Base-by-base conservation (phyloP, 92 coral and sea anemone genomes). In the Parazoanthus darwini region DNA sequence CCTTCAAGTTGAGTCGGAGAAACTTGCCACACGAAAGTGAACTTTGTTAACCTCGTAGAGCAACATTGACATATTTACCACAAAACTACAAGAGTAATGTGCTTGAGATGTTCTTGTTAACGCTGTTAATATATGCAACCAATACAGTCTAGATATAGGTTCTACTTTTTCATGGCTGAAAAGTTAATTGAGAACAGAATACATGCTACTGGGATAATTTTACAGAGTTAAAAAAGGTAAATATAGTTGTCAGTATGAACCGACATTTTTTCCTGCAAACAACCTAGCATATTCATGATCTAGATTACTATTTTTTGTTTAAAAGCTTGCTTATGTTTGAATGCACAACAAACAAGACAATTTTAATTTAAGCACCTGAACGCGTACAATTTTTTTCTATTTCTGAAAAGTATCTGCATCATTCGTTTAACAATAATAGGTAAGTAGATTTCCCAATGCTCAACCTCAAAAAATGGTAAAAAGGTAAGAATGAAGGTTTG, bases 1-100 rank as follows among this genome's bases (percentile, higher is more conserved):
- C 87, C 87, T 84, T 84, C 87, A 84, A 84, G 87, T 56, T 71
- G 66, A 71, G 37, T 70, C 78, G 65, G 86, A 1, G 18, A 81
- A 8, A 26, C 66, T 70, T 33, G 14, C 51, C 37, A 33, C 36
- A 66, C n/a, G 43, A 2, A 79, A 4, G 26, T 1, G 26, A 23
- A 44, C 37, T 9, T 20, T 6, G 14, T 6, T 42, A 72, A 72
- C 80, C 14, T 78, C 36, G 36, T 23, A 70, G 36, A 70, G 13
- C 36, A 70, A 1, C 26, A 70, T 36, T n/a, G 16, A 29, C 14
- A 15, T 73, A 36, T 73, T 29, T 35, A 35, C 76, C 76, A 71
- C 36, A 8, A 71, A 29, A 33, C 42, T 37, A 18, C 23, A 13
- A 18, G 3, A 18, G 25, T 37, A 16, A 38, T 39, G 46, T 38